Conservation (phyloP, 2,888 invertebrate genomes). For the Aproaerema taeniolella region DNA sequence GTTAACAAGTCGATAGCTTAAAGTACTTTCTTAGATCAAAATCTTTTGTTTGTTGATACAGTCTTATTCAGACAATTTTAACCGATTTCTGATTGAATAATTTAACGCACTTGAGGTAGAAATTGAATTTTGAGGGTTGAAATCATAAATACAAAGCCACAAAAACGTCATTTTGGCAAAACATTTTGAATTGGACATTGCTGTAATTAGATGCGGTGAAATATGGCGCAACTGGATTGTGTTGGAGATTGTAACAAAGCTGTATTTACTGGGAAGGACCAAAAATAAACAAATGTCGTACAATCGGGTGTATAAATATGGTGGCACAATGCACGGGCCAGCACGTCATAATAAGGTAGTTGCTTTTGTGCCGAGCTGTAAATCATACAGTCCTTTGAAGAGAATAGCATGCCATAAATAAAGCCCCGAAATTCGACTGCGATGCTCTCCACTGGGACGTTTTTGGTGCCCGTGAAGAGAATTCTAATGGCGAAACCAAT, state of each 20-base stretch:
- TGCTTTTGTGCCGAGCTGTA: constrained; percentile 70
- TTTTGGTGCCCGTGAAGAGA: constrained; percentile 56
- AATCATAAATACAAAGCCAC: constrained; percentile 10
- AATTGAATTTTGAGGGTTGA: constrained; percentile 1
- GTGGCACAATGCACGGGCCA: constrained; percentile 68
- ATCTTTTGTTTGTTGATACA: constrained; percentile 30
- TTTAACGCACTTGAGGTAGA: constrained; percentile 1
- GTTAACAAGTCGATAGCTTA: constrained; percentile 59
- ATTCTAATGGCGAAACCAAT: constrained; percentile 67
- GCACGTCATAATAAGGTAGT: constrained; percentile 73
- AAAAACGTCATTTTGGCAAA: constrained; percentile 40
- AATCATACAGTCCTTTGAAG: constrained; percentile 72
- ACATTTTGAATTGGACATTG: constrained; percentile 38
- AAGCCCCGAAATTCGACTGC: constrained; percentile 59
- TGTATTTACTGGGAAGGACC: constrained; percentile 67
- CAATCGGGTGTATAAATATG: constrained; percentile 67
- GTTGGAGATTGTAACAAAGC: constrained; percentile 59
- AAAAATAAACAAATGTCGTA: constrained; percentile 72
- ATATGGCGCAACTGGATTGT: constrained; percentile 59
- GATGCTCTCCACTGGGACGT: constrained; percentile 51
- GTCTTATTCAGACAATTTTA: constrained; percentile 22
- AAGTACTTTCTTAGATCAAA: constrained; percentile 46
- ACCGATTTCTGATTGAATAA: constrained; percentile 16
- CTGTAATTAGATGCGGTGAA: constrained; percentile 63
- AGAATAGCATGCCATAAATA: constrained; percentile 73